Percentiles rank a stretch among this genome's conserved stretches.
Conservation (phyloP, 1,140 invertebrate genomes). For the Uloborus diversus region DNA sequence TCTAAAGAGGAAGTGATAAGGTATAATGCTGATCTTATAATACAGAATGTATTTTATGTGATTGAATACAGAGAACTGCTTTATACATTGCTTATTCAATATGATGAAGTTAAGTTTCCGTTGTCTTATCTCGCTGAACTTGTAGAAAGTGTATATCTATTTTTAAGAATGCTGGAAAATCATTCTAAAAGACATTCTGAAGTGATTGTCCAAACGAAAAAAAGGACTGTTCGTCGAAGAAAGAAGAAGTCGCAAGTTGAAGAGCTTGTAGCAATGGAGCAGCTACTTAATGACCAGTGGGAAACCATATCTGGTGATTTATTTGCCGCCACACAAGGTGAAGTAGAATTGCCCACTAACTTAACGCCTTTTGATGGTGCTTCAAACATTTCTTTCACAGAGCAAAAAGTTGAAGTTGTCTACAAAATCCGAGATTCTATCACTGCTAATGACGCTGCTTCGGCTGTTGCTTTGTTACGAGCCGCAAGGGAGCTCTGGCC, state of each 20-base stretch:
- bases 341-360: conserved; percentile 69
- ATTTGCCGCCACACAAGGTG: conserved; percentile 74
- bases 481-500: conserved; percentile 89
- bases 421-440: conserved; percentile 83
- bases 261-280: conserved; percentile 31
- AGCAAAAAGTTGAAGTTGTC: conserved; percentile 89
- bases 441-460: conserved; percentile 74
- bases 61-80: conserved; percentile 93
- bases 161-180: conserved; percentile 89
- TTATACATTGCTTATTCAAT: conserved; percentile 79
- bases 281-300: conserved; percentile 74
- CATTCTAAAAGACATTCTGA: conserved; percentile 76
- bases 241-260: conserved; percentile 70
- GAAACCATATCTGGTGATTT: conserved; percentile 76
- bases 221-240: conserved; percentile 65
- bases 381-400: conserved; percentile 81
- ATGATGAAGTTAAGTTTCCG: conserved; percentile 86
- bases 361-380: conserved; percentile 87
- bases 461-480: conserved; percentile 82
- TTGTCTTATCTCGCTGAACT: conserved; percentile 89
- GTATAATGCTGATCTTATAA: conserved; percentile 61
- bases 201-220: conserved; percentile 78
- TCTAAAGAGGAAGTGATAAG: conserved; percentile 73
- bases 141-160: conserved; percentile 88
- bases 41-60: conserved; percentile 90